Evolutionary conservation across 1,140 invertebrate genomes (phyloP).

Genomic region (Drosophila erecta): DNA sequence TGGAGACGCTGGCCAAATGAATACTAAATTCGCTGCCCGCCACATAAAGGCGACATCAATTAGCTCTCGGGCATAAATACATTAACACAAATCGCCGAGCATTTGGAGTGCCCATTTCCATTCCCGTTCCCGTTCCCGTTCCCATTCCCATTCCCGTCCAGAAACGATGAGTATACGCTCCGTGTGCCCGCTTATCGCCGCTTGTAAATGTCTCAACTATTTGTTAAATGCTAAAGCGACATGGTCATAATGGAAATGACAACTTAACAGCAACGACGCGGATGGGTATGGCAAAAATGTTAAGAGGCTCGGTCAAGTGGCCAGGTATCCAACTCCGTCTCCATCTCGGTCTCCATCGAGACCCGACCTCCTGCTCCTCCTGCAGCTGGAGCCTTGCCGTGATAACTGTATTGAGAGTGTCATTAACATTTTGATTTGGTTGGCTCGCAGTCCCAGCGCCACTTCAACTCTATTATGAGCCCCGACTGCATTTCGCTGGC

Average conservation of each 20-base stretch:
- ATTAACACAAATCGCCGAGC: slow-evolving; percentile 74
- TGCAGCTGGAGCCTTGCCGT: slow-evolving; percentile 11
- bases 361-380: background rate
- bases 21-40: slow-evolving; percentile 65
- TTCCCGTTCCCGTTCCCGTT: background rate
- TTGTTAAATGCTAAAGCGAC: slow-evolving; percentile 84
- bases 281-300: slow-evolving; percentile 65
- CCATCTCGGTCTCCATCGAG: background rate
- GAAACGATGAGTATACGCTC: slow-evolving; percentile 7
- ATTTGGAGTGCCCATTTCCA: slow-evolving; percentile 45
- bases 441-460: slow-evolving; percentile 28
- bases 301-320: slow-evolving; percentile 74
- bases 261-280: slow-evolving; percentile 68
- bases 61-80: slow-evolving; percentile 64
- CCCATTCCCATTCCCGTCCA: background rate
- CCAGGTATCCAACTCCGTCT: slow-evolving; percentile 1
- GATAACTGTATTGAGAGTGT: slow-evolving; percentile 84
- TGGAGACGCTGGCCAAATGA: slow-evolving; percentile 48
- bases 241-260: slow-evolving; percentile 84
- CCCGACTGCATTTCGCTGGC: slow-evolving; percentile 39
- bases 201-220: slow-evolving; percentile 84
- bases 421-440: slow-evolving; percentile 84
- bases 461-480: slow-evolving; percentile 63
- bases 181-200: slow-evolving; percentile 51
- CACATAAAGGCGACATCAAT: slow-evolving; percentile 75